Conservation (phyloP, 2,113 vertebrate species). For the Sinocyclocheilus anophthalmus region DNA sequence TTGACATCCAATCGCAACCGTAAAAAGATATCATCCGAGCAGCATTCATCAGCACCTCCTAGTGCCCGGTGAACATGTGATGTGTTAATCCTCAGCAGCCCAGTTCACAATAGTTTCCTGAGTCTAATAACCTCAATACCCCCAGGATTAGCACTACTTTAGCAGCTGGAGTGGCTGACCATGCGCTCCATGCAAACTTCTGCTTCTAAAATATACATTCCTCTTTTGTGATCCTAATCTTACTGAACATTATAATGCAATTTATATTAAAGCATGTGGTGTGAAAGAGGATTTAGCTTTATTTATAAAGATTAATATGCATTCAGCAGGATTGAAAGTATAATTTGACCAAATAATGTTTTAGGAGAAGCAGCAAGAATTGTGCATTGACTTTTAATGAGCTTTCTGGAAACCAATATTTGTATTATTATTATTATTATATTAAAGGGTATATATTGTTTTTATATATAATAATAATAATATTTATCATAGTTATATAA, state of each 20-base stretch:
- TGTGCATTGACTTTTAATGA: background rate
- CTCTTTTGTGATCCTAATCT: background rate
- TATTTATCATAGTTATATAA: too few species aligned
- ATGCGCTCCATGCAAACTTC: constrained; percentile 10
- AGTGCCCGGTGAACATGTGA: constrained; percentile 55
- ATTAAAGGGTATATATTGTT: too few species aligned
- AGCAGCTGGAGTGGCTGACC: constrained; percentile 23
- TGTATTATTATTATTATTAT: too few species aligned
- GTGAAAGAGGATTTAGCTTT: background rate
- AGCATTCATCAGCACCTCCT: background rate
- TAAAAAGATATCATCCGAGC: constrained; percentile 33
- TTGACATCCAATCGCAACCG: constrained; percentile 36
- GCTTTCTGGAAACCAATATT: background rate
- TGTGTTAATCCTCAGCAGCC: constrained; percentile 47
- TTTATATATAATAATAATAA: too few species aligned
- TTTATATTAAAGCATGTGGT: constrained; percentile 23
- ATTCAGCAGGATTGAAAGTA: background rate
- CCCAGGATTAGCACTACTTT: constrained; percentile 48
- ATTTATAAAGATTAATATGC: constrained; percentile 4
- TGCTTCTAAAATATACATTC: constrained; percentile 2
- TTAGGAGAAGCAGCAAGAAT: background rate
- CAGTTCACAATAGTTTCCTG: constrained; percentile 46
- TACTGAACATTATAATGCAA: background rate
- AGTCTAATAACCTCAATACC: constrained; percentile 51
- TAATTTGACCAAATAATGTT: background rate